Evolutionary conservation across 2,888 invertebrate species (phyloP), one percentile per base, ranked within the genome.

Genomic region (Linnaemya tessellans): DNA sequence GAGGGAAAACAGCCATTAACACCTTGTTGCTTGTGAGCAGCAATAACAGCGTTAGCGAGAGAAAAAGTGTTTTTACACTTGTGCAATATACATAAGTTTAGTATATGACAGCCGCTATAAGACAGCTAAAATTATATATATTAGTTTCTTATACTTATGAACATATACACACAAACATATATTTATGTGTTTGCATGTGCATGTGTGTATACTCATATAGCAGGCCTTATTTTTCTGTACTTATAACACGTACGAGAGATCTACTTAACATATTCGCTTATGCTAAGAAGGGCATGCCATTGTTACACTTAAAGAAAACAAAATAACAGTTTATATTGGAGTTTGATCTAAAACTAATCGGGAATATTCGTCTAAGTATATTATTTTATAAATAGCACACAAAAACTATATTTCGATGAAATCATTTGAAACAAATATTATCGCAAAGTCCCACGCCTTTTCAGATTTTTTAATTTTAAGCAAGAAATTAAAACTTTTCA

Each of bases 11-110:
- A 51, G 22, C 43, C 67, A 83, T 73, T 83, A 56, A 74, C 79
- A 79, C 78, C 56, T 78, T 82, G 74, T 82, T 82, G 70, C 67
- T 46, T n/a, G 68, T 54, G n/a, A 22, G 62, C 38, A 54, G 10
- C 4, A n/a, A 58, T n/a, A 43, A 8, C 51, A 68, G 13, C 25
- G n/a, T n/a, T n/a, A n/a, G n/a, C 2, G 30, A 30, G 10, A 58
- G 8, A 22, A 41, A 13, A 41, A 41, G 10, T 41, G 11, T 41
- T 41, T 41, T 41, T 13, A 13, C 41, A 41, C 41, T 41, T 3
- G 3, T 41, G 11, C 3, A 10, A 11, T 41, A 13, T 3, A 11
- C 11, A 13, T 3, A 41, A 41, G 13, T 41, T 20, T 20, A 41
- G 20, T 58, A 18, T 38, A 60, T 15, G 30, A 41, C 71, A 80